Percentiles rank a stretch among this genome's conserved stretches.
phyloP scores from a whole-genome alignment of 92 coral and sea anemone species.

The Porites evermanni region DNA sequence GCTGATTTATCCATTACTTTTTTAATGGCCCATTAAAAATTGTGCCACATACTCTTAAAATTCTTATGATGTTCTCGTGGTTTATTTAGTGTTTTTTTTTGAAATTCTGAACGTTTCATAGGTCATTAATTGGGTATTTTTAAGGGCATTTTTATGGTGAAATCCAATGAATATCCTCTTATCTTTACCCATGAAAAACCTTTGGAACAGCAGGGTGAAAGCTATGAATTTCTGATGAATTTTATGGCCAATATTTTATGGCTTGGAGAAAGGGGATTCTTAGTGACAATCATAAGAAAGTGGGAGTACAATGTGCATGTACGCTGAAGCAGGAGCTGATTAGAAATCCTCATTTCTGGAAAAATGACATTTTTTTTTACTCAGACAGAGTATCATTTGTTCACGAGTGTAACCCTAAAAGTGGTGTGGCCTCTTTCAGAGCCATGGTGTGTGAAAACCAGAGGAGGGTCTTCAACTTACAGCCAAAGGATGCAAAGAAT shows the following conservation, averaged over 20 bases:
- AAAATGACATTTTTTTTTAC: conserved; percentile 43
- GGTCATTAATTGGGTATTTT: no score
- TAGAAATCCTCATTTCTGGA: background rate
- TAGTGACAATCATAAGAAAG: conserved; percentile 36
- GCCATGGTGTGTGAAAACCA: conserved; percentile 19
- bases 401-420: conserved; percentile 2
- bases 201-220: no score
- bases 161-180: no score
- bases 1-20: no score
- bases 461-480: conserved; percentile 54
- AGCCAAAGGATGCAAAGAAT: conserved; percentile 58
- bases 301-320: conserved; percentile 40
- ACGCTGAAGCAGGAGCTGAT: conserved; percentile 16
- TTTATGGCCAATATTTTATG: conserved; percentile 25
- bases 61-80: no score
- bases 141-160: no score
- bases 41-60: no score
- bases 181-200: no score
- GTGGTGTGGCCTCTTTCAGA: conserved; percentile 28
- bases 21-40: no score
- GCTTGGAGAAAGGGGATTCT: conserved; percentile 17
- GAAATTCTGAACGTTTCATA: no score
- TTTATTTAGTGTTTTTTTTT: no score
- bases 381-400: conserved; percentile 43
- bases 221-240: background rate